Evolutionary conservation across 2,888 invertebrate genomes (phyloP), one percentile per base, ranked within the genome.

Genomic region (Drosophila yooni): DNA sequence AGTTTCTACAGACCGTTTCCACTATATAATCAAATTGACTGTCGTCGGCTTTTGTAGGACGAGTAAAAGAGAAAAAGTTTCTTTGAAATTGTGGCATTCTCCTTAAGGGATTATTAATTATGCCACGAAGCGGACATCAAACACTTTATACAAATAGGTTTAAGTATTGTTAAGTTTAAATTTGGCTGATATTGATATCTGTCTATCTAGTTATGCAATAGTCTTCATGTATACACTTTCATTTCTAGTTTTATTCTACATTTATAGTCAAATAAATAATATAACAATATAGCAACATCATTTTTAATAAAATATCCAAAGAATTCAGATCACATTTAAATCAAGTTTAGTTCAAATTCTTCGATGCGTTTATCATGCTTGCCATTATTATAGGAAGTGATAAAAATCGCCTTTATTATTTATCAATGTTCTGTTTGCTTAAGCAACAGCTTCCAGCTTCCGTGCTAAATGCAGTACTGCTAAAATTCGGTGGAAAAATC

Each of bases 1-100:
- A 67, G 53, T 53, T 73, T 27, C 43, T 27, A 27, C 31, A 25
- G 18, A 7, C 36, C 52, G 36, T 56, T 69, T n/a, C 13, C 54
- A 15, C 43, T 10, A 40, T 63, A 69, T 74, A 59, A 74, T 74
- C 68, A 73, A 56, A 63, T 68, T 46, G 53, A n/a, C 8, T 57
- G 34, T 51, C 15, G 25, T 56, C 57, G 21, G 18, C 25, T 5
- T 15, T 53, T 40, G 18, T 6, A 21, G 2, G 11, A 50, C 18
- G 18, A 34, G 31, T 15, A 18, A n/a, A n/a, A 18, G 5, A 2
- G 50, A 10, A 18, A 29, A 27, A 50, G 25, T 29, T 29, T 29
- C 46, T 8, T 15, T 46, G 1, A 46, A 46, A 25, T 4, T 46
- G 2, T 25, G 8, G 1, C 25, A 15, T 8, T 25, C 46, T 46